Conservation (phyloP, 30 jellyfish, hydroid and myxozoan genomes). For the Euphysa ruthae region DNA sequence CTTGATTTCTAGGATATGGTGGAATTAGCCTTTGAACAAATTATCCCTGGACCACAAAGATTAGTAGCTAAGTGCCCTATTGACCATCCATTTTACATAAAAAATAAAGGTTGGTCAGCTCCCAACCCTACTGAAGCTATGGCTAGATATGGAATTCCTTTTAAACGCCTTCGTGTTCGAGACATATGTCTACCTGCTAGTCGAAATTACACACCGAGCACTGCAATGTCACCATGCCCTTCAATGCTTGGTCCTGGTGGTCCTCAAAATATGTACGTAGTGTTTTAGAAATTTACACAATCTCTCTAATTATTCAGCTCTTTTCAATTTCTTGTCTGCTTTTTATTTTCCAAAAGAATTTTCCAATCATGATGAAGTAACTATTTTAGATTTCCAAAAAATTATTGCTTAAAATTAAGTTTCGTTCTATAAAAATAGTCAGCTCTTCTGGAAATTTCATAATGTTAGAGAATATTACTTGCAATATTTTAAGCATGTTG, state of each 20-base stretch:
- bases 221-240: slow-evolving; percentile 66
- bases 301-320: no score
- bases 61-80: slow-evolving; percentile 66
- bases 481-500: no score
- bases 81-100: slow-evolving; percentile 78
- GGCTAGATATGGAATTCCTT: slow-evolving; percentile 77
- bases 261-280: no score
- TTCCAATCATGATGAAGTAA: no score
- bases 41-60: slow-evolving; percentile 77
- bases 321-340: no score
- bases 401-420: no score
- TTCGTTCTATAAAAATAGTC: no score
- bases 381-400: no score
- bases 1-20: slow-evolving; percentile 75
- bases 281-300: no score
- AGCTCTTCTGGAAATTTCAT: no score
- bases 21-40: slow-evolving; percentile 62
- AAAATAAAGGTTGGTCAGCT: slow-evolving; percentile 93
- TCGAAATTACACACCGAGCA: slow-evolving; percentile 41
- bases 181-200: slow-evolving; percentile 58
- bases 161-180: slow-evolving; percentile 52
- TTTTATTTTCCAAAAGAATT: no score
- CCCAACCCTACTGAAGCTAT: slow-evolving; percentile 85
- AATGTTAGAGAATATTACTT: no score
- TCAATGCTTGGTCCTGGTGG: slow-evolving; percentile 36